A percentile compares a stretch with the other conserved stretches of the same genome.
Conservation (phyloP, 1,140 invertebrate species). For the Drosophila subobscura region DNA sequence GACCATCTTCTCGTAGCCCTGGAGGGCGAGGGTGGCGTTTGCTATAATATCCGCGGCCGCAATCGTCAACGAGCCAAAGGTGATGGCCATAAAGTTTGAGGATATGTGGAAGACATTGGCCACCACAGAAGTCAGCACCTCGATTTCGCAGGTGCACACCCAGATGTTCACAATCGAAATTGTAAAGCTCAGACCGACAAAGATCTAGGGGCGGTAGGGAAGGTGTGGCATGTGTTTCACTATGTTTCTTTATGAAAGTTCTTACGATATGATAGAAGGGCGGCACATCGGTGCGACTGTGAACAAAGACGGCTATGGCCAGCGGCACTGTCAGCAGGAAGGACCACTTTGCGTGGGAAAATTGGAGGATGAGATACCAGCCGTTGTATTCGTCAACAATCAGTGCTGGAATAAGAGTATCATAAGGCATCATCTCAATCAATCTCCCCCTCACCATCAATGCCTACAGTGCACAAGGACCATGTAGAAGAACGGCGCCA, state of each 20-base stretch:
- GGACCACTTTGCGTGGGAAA: conserved; percentile 23
- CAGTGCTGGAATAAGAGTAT: conserved; percentile 7
- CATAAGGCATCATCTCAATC: too few species aligned
- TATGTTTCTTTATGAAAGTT: too few species aligned
- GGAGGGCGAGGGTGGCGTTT: conserved; percentile 28
- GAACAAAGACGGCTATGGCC: conserved; percentile 16
- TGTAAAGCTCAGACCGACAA: not conserved
- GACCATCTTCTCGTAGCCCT: conserved; percentile 65
- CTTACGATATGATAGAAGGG: conserved; percentile 53
- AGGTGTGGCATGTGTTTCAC: too few species aligned
- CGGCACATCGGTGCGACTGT: conserved; percentile 57
- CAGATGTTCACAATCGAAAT: conserved; percentile 21
- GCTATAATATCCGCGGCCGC: conserved; percentile 43
- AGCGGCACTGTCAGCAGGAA: conserved; percentile 41
- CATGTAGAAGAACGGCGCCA: conserved; percentile 36
- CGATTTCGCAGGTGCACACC: conserved; percentile 53
- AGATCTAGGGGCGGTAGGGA: not conserved
- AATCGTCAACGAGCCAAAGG: conserved; percentile 29
- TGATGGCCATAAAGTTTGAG: conserved; percentile 34
- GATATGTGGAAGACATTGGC: conserved; percentile 30
- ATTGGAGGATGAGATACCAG: conserved; percentile 22
- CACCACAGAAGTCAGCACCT: conserved; percentile 42
- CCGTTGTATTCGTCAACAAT: not conserved
- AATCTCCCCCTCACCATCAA: too few species aligned
- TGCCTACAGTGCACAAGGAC: conserved; percentile 33